A percentile compares a stretch with the other conserved stretches of the same genome.
phyloP scores from a whole-genome alignment of 1,140 invertebrate genomes.

The Aphis gossypii region DNA sequence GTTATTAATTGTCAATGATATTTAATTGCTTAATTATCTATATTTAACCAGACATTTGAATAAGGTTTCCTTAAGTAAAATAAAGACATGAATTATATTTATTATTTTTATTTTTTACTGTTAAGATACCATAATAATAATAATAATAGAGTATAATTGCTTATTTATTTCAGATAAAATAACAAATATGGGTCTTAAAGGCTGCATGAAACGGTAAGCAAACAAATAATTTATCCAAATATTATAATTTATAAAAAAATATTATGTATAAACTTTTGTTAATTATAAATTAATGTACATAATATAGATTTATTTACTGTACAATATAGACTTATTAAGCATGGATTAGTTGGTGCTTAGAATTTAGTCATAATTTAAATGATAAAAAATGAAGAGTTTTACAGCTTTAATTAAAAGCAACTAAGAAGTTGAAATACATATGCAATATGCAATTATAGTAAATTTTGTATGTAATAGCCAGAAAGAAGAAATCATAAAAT shows the following conservation, averaged over 20 bases:
- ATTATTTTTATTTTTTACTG: background rate
- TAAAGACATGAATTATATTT: background rate
- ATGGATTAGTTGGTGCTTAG: background rate
- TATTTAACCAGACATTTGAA: background rate
- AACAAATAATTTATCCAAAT: background rate
- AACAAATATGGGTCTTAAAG: background rate
- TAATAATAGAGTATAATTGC: background rate
- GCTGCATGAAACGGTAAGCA: slow-evolving; percentile 1
- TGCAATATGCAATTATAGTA: background rate
- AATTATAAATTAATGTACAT: background rate
- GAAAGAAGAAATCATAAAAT: background rate
- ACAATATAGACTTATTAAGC: background rate
- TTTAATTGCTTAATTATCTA: background rate
- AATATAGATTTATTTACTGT: background rate
- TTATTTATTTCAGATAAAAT: slow-evolving; percentile 5
- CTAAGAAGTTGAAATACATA: background rate
- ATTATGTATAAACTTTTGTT: background rate
- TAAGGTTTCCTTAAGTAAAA: background rate
- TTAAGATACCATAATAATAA: background rate
- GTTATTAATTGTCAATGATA: background rate
- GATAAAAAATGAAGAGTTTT: background rate
- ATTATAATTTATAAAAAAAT: background rate
- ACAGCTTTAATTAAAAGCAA: background rate
- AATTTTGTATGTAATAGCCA: background rate
- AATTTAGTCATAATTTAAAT: background rate